Evolutionary conservation across 1,140 invertebrate species (phyloP), one percentile per base, ranked within the genome.

Genomic region (Trinorchestia longiramus): DNA sequence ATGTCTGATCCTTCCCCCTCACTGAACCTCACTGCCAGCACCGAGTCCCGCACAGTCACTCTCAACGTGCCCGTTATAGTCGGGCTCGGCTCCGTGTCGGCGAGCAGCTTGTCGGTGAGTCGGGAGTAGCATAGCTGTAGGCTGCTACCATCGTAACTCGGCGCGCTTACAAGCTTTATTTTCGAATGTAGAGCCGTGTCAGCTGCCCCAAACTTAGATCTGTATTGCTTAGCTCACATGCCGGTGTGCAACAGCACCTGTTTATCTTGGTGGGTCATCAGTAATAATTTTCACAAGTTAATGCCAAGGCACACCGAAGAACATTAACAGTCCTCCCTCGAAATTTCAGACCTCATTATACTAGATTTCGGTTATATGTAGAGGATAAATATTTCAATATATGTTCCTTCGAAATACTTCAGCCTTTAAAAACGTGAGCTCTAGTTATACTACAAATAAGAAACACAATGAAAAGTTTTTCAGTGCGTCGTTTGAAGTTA

Each of bases 1-100:
- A 43, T 42, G 41, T 42, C 88, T 1, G 88, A 91, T 15, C 19
- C 43, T 28, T 23, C 88, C 15, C 88, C 88, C 1, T 41, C 88
- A 11, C 41, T 91, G 41, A 91, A 41, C 88, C 43, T 94, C 41
- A 94, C 92, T 42, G 43, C 92, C 92, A 94, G 92, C 44, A 98
- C 98, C 96, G 97, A 98, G 95, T 98, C 98, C 15, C 98, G 98
- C 95, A 98, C 98, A 96, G 97, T 98, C 91, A 97, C 98, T 96
- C 97, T 98, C 47, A 97, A 97, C 97, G 97, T 98, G 44, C 97
- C 98, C 96, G 97, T 98, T 95, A 98, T 97, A 97, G 97, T 98
- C 42, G 97, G 97, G 17, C 97, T 98, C 96, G 98, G 98, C 62
- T 97, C 97, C 96, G 95, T 98, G 91, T 97, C 97, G 95, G 94